Evolutionary conservation across 2,888 invertebrate species (phyloP).

Genomic region (Lordiphosa fenestrarum): DNA sequence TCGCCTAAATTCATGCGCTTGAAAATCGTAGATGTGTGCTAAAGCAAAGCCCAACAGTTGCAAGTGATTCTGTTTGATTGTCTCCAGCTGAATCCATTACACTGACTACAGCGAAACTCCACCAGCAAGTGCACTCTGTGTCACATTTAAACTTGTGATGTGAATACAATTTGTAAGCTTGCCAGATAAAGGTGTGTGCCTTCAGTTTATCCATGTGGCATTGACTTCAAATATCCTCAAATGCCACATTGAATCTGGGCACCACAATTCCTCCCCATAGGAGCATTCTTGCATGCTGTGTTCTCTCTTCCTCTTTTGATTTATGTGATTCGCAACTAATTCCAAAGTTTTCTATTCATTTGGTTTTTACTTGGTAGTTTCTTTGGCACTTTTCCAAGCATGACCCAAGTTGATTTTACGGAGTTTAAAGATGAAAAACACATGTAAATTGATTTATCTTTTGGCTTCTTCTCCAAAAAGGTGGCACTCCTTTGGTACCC

Average conservation of each 20-base stretch:
- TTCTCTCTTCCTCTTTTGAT: conserved; percentile 30
- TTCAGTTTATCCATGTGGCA: conserved; percentile 45
- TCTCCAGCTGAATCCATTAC: conserved; percentile 18
- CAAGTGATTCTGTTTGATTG: conserved; percentile 31
- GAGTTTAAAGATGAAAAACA: background rate
- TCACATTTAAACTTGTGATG: conserved; percentile 47
- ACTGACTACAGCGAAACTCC: conserved; percentile 28
- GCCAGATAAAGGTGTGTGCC: conserved; percentile 46
- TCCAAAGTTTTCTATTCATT: conserved; percentile 15
- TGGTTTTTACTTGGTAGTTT: conserved; percentile 4
- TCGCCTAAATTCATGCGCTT: conserved; percentile 43
- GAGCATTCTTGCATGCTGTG: conserved; percentile 44
- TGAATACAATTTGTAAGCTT: conserved; percentile 66
- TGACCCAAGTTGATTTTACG: conserved; percentile 29
- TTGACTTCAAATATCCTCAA: conserved; percentile 9
- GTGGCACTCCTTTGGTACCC: conserved; percentile 82
- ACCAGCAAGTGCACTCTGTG: conserved; percentile 60
- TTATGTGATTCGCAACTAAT: conserved; percentile 30
- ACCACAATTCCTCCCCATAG: conserved; percentile 15
- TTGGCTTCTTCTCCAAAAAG: conserved; percentile 72
- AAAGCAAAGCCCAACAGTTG: conserved; percentile 37
- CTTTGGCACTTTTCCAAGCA: conserved; percentile 32
- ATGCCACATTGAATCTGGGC: conserved; percentile 43
- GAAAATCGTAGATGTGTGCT: conserved; percentile 64
- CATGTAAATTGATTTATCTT: background rate